Evolutionary conservation across 2,888 invertebrate genomes (phyloP).

Genomic region (Emesis castigata): DNA sequence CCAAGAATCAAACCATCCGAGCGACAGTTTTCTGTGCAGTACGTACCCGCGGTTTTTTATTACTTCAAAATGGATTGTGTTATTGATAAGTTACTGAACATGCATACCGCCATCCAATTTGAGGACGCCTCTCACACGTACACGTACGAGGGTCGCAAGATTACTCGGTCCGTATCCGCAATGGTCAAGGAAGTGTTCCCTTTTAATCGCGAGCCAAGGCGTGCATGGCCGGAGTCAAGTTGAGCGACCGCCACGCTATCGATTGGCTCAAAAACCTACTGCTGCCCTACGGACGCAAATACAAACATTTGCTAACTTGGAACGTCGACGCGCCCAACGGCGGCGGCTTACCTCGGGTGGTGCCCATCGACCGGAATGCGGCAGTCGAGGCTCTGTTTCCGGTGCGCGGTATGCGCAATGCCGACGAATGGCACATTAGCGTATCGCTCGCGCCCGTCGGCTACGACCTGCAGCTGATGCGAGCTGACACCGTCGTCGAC

Average conservation of each 20-base stretch:
- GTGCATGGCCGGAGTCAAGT: constrained; percentile 20
- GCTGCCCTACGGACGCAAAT: constrained; percentile 20
- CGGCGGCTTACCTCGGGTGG: constrained; percentile 13
- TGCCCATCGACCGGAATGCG: constrained; percentile 10
- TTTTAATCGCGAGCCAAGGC: constrained; percentile 1
- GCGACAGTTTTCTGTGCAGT: neutral
- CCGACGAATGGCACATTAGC: constrained; percentile 21
- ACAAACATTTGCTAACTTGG: constrained; percentile 18
- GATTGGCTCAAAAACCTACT: constrained; percentile 19
- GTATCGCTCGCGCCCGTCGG: constrained; percentile 21
- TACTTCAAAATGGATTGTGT: neutral
- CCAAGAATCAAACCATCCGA: too few species aligned
- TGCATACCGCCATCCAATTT: neutral
- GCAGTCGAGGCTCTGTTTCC: constrained; percentile 12
- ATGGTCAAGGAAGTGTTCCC: constrained; percentile 7
- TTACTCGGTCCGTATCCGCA: neutral
- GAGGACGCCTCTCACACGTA: neutral
- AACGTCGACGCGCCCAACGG: neutral
- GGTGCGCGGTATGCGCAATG: constrained; percentile 15
- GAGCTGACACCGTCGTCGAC: neutral
- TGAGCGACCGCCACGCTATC: constrained; percentile 21
- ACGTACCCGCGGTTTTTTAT: neutral
- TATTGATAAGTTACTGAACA: neutral
- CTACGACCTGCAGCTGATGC: constrained; percentile 14
- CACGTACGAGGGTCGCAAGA: constrained; percentile 4